These are phyloP conservation scores for Pandion haliaetus DNA, from an alignment of 2,113 vertebrate species.

Conservation along the genomic window DNA sequence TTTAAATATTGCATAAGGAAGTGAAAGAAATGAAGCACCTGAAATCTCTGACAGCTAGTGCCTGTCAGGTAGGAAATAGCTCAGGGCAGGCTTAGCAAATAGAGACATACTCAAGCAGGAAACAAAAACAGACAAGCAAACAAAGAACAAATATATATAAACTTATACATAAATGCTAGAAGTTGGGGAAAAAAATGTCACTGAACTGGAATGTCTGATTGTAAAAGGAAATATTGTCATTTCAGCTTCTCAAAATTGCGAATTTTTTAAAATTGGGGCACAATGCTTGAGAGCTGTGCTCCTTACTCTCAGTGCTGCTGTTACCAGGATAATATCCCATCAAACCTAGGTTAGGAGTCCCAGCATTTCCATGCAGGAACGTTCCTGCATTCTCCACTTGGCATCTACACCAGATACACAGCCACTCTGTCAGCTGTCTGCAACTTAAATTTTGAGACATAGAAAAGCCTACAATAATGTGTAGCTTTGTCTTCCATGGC, in stretches of 20 bases:
- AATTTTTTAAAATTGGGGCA: not conserved
- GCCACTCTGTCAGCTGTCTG: not conserved
- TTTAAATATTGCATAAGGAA: not conserved
- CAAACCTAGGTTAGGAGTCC: not conserved
- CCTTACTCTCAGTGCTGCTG: not conserved
- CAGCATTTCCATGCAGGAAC: not conserved
- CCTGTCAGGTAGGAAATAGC: not conserved
- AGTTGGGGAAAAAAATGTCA: fast-evolving
- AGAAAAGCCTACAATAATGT: not conserved
- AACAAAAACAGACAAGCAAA: not conserved
- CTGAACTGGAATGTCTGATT: not conserved
- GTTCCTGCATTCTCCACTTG: not conserved
- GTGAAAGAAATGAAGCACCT: not conserved
- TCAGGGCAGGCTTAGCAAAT: not conserved
- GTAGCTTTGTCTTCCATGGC: not conserved
- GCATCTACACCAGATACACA: not conserved
- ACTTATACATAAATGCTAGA: not conserved
- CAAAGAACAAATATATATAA: not conserved
- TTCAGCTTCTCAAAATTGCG: not conserved
- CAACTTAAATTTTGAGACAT: not conserved
- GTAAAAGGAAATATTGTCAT: not conserved
- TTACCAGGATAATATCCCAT: not conserved
- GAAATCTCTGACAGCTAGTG: not conserved
- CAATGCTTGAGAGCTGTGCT: not conserved
- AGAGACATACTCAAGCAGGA: not conserved